These are phyloP conservation scores for Ditylenchus weischeri DNA, from an alignment of 2,888 invertebrate genomes.

Conservation along the genomic window DNA sequence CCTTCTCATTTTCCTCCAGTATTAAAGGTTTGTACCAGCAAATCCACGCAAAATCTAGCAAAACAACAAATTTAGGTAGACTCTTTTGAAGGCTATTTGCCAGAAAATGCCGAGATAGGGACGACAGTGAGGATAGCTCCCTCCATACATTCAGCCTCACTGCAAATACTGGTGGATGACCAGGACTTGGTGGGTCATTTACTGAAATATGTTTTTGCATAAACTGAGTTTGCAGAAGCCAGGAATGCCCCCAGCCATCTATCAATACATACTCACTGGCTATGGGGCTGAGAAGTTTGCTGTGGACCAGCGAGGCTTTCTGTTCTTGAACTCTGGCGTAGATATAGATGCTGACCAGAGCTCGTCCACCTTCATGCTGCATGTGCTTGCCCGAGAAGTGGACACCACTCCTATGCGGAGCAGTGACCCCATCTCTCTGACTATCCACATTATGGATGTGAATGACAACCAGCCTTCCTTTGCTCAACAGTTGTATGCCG, in stretches of 20 bases:
- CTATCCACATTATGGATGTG: constrained; percentile 56
- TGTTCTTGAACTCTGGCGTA: constrained; percentile 55
- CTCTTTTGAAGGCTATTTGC: constrained; percentile 52
- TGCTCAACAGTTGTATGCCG: constrained; percentile 40
- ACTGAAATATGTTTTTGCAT: neutral
- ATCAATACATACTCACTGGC: constrained; percentile 57
- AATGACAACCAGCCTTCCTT: constrained; percentile 56
- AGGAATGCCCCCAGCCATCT: constrained; percentile 59
- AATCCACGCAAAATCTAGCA: neutral
- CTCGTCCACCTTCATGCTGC: constrained; percentile 53
- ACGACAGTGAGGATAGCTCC: constrained; percentile 53
- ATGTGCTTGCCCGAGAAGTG: constrained; percentile 58
- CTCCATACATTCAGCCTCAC: constrained; percentile 43
- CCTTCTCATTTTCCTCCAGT: neutral
- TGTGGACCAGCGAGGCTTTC: constrained; percentile 56
- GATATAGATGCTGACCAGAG: constrained; percentile 53
- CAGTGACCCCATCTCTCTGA: constrained; percentile 52
- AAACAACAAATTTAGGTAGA: constrained; percentile 42
- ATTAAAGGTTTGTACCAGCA: neutral
- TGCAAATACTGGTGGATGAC: constrained; percentile 58
- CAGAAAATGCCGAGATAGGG: constrained; percentile 54
- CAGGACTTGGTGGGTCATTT: constrained; percentile 49
- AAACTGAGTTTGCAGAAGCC: constrained; percentile 49
- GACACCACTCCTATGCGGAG: constrained; percentile 53
- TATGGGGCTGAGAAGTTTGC: constrained; percentile 58